A percentile compares a stretch with the other conserved stretches of the same genome.
phyloP scores from a whole-genome alignment of 2,113 vertebrate genomes.

The Prolemur simus region DNA sequence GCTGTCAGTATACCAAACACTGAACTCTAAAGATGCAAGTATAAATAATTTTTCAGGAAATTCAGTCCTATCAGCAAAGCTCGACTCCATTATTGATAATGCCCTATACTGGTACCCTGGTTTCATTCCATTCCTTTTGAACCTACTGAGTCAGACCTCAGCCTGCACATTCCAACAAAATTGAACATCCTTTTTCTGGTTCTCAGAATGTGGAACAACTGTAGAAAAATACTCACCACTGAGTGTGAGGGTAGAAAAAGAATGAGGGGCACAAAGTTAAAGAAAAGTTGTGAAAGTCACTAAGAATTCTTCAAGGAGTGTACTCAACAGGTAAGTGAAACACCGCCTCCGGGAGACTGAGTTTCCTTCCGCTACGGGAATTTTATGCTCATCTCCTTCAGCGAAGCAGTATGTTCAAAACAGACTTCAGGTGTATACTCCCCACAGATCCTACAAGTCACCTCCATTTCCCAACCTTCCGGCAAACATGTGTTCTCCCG shows the following conservation, averaged over 20 bases:
- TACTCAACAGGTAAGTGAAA: neutral
- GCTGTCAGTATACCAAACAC: neutral
- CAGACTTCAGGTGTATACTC: neutral
- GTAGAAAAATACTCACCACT: neutral
- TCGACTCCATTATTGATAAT: neutral
- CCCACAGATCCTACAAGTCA: neutral
- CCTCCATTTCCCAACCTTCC: neutral
- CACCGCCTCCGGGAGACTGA: neutral
- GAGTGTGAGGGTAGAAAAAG: neutral
- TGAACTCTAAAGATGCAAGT: neutral
- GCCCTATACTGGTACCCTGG: neutral
- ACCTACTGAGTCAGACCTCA: neutral
- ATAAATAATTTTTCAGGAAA: neutral
- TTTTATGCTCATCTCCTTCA: neutral
- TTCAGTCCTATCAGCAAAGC: too few relatives aligned
- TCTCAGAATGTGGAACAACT: neutral
- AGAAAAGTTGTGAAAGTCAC: neutral
- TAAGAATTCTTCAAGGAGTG: neutral
- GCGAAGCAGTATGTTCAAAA: neutral
- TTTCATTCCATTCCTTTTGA: neutral
- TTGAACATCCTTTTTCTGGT: neutral
- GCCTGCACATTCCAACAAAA: neutral
- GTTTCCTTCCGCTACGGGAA: neutral
- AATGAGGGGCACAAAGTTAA: neutral
- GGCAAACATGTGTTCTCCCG: accelerated